Percentiles rank a stretch among this genome's conserved stretches.
phyloP scores from a whole-genome alignment of 2,797 vertebrate genomes.

The Tadarida brasiliensis region DNA sequence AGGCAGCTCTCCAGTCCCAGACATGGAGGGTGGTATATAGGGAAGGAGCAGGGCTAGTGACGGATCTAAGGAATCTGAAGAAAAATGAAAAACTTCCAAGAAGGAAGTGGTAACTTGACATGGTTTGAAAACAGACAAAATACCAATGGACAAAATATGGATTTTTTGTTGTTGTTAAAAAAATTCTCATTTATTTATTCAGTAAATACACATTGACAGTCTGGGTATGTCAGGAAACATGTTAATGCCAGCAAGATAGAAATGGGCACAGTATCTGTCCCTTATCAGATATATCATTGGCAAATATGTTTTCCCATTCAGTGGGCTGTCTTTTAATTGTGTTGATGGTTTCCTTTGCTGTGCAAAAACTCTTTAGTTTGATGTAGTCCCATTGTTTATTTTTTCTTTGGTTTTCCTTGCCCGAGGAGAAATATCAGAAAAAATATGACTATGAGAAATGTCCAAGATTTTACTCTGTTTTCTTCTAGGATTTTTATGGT shows the following conservation, averaged over 20 bases:
- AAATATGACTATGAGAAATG: background rate
- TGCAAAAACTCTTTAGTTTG: background rate
- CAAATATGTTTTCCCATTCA: background rate
- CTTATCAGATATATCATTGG: background rate
- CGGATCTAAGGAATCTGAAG: background rate
- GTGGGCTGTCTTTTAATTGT: background rate
- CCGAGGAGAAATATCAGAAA: background rate
- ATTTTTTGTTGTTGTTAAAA: background rate
- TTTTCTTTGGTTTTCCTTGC: background rate
- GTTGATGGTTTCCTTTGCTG: background rate
- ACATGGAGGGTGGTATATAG: fast-evolving
- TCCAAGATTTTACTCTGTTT: background rate
- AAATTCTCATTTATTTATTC: background rate
- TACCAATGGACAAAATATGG: background rate
- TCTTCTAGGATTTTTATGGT: background rate
- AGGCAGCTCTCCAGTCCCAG: background rate
- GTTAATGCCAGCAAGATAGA: background rate
- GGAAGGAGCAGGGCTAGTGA: background rate
- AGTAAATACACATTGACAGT: background rate
- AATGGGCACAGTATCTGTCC: too few relatives aligned
- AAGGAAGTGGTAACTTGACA: background rate
- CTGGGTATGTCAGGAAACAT: background rate
- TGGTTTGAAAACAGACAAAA: background rate
- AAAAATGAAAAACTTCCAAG: background rate
- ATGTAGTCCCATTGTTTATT: background rate